phyloP scores from a whole-genome alignment of 2,888 invertebrate species.

The Clanis bilineata region DNA sequence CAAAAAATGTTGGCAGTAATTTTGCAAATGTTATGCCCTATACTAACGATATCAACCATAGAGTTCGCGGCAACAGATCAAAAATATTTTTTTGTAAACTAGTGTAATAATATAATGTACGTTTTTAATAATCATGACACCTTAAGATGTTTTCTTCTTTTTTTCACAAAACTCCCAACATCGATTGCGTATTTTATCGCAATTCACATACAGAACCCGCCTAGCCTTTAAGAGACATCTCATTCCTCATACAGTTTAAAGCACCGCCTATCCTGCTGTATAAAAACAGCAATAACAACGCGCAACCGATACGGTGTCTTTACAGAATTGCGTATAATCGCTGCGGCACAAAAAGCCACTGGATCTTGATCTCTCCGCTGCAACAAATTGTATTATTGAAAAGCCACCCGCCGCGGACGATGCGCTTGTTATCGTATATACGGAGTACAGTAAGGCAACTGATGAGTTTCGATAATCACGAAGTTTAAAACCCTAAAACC shows the following conservation, averaged over 20 bases:
- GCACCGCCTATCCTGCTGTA: neutral
- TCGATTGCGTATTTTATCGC: too few species aligned
- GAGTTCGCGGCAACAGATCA: too few species aligned
- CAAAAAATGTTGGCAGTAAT: too few species aligned
- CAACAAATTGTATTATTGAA: conserved; percentile 43
- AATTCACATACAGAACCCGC: neutral
- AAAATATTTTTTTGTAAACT: too few species aligned
- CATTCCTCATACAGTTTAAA: neutral
- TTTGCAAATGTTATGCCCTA: too few species aligned
- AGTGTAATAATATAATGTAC: too few species aligned
- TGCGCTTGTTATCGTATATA: neutral
- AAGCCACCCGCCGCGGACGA: conserved; percentile 20
- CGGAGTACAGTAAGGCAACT: neutral
- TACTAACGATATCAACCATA: too few species aligned
- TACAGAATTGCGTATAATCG: conserved; percentile 35
- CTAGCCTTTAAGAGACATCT: neutral
- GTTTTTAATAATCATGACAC: too few species aligned
- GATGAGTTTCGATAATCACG: neutral
- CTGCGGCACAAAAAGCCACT: conserved; percentile 31
- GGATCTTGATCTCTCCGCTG: conserved; percentile 21
- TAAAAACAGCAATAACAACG: conserved; percentile 25
- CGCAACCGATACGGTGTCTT: conserved; percentile 35
- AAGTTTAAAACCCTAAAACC: too few species aligned
- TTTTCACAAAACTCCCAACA: too few species aligned
- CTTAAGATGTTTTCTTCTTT: too few species aligned